Percentiles rank a stretch among this genome's conserved stretches.
Evolutionary conservation across 2,888 invertebrate genomes (phyloP).

Genomic region (Sussaba pulchella): DNA sequence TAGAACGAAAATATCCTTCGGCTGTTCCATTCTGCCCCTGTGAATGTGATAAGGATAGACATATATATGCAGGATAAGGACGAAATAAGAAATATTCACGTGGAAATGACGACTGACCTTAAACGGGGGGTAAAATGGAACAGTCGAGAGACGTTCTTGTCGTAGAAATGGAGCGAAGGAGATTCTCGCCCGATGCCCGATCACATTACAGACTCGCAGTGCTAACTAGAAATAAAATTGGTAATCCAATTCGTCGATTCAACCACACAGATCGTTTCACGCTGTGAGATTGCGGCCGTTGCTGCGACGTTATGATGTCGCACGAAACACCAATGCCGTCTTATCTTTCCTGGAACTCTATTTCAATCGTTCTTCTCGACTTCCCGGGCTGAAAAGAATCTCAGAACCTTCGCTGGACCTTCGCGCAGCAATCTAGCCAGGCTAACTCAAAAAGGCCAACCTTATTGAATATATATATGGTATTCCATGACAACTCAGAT

Average conservation of each 20-base stretch:
- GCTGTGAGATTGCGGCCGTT: not conserved
- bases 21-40: no score
- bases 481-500: no score
- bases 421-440: no score
- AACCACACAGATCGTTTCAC: constrained; percentile 4
- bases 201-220: constrained; percentile 39
- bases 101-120: not conserved
- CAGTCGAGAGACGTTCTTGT: not conserved
- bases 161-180: not conserved
- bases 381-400: not conserved
- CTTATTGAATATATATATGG: no score
- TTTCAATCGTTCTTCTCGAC: not conserved
- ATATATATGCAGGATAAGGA: no score
- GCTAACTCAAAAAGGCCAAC: no score
- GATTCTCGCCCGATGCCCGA: constrained; percentile 5
- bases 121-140: not conserved
- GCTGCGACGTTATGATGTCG: not conserved
- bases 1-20: no score
- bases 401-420: no score
- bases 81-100: no score
- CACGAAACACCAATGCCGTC: not conserved
- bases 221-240: constrained; percentile 51
- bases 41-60: no score
- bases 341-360: constrained; percentile 6
- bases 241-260: constrained; percentile 51